Evolutionary conservation across 2,888 invertebrate genomes (phyloP), one percentile per base, ranked within the genome.

Genomic region (Dendrolimus houi): DNA sequence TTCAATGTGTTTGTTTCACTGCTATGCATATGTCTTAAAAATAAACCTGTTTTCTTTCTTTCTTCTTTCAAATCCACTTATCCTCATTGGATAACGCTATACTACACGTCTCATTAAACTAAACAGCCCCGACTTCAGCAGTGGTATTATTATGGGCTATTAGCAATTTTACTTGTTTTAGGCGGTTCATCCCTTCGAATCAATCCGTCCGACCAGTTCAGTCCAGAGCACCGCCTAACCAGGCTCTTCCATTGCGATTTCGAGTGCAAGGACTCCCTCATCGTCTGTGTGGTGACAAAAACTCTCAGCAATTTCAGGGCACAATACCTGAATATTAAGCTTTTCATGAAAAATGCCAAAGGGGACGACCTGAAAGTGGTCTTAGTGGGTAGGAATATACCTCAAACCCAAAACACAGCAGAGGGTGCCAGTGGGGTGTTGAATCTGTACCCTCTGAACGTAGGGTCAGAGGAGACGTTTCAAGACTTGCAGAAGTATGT

Each of bases 121-220:
- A 17, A 17, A 17, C 17, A 2, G 17, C 2, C 17, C 17, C 17
- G 3, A 17, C 17, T 2, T 2, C 17, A 17, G 2, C 17, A 17
- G 17, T 17, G 1, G 17, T 17, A 17, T 17, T 17, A 17, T 17
- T 17, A 3, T 17, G 17, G 17, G 17, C 17, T 17, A 17, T 17
- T 17, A 17, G 17, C 17, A 17, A 17, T 17, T 17, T 6, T 47
- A 47, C 12, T 47, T 12, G 12, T 47, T 47, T 47, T 72, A 29
- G 93, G 93, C 13, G 93, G 93, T 40, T 81, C 87, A 1, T 92
- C 92, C 53, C 70, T 93, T 1, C 81, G 81, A 58, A 69, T 93
- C 0, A 69, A 84, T 56, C 87, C 85, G 1, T 75, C 83, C 0
- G 87, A 87, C 62, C 58, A 40, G 7, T 41, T 70, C 3, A 60